Base-by-base conservation (phyloP, 2,888 invertebrate genomes). In the Drosophila colorata region DNA sequence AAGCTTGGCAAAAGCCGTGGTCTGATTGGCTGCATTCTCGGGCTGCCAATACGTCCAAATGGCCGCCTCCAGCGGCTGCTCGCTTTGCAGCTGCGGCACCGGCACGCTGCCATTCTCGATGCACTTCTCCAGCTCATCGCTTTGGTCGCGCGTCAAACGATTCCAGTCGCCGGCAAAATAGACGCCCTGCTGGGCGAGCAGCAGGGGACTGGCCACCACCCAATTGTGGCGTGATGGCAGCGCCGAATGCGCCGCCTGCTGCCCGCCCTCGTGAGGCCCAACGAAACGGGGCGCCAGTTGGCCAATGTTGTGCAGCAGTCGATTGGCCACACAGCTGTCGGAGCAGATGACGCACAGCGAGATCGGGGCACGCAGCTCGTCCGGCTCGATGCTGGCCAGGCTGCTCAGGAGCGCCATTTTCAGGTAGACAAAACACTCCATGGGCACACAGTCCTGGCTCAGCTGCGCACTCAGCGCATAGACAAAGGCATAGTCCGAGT, bases 341-440 rank as follows among this genome's bases (percentile, higher is more conserved):
- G 74, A 75, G 2, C 90, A 87, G 23, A 92, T 86, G 14, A 90
- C 87, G 35, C 92, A 85, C 18, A 92, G 48, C 0, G 91, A 89
- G 7, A 92, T 87, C 0, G 92, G 92, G 1, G 90, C 60, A 3
- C 86, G 79, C 60, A 88, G 47, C 11, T 85, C 84, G 28, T 88
- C 86, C 1, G 74, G 61, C 68, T 91, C 91, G 28, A 92, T 82
- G 38, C 93, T 93, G 11, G 90, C 92, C 20, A 93, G 82, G 65
- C 93, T 93, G 4, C 92, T 83, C 16, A 93, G 78, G 11, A 93
- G 74, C 7, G 91, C 90, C 74, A 93, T 90, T 81, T 93, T 93
- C 0, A 93, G 77, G 63, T 92, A 91, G 0, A 92, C 90, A 77
- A 91, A 93, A 35, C 92, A 91, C 48, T 91, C 90, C 84, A 91